Evolutionary conservation across 1,140 invertebrate genomes (phyloP).

Genomic region (Caenorhabditis briggsae): DNA sequence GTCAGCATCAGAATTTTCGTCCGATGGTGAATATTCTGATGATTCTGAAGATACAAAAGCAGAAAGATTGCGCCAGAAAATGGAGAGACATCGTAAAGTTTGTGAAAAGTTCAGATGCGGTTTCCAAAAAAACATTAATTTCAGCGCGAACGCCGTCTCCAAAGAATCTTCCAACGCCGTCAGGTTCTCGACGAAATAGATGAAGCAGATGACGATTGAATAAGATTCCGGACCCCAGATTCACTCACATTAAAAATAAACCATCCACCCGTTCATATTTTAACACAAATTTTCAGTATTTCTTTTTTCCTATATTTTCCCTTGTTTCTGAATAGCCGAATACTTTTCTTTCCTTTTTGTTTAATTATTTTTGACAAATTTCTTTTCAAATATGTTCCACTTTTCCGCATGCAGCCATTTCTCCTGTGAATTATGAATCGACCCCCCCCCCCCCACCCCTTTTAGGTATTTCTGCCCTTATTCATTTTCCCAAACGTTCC

Average conservation of each 20-base stretch:
- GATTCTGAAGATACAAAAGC: slow-evolving; percentile 27
- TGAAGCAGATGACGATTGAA: not conserved
- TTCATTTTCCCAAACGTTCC: not conserved
- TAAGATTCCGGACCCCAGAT: too few relatives aligned
- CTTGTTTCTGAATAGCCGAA: not conserved
- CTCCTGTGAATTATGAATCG: not conserved
- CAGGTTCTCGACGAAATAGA: not conserved
- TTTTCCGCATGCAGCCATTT: not conserved
- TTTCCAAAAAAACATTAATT: too few relatives aligned
- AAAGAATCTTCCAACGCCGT: not conserved
- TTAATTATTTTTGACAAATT: not conserved
- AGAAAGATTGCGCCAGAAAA: slow-evolving; percentile 20
- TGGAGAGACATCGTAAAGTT: slow-evolving; percentile 36
- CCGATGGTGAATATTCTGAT: slow-evolving; percentile 33
- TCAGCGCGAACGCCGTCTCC: too few relatives aligned
- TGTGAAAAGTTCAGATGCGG: not conserved
- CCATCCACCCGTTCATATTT: too few relatives aligned
- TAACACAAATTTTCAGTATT: too few relatives aligned
- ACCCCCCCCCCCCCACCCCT: too few relatives aligned
- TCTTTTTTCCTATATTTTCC: not conserved
- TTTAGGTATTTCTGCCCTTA: too few relatives aligned
- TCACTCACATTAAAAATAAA: too few relatives aligned
- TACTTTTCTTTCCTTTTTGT: not conserved
- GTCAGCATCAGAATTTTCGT: slow-evolving; percentile 19
- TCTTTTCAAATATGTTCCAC: not conserved